Base-by-base conservation (phyloP, 2,113 vertebrate species). In the Lathamus discolor region DNA sequence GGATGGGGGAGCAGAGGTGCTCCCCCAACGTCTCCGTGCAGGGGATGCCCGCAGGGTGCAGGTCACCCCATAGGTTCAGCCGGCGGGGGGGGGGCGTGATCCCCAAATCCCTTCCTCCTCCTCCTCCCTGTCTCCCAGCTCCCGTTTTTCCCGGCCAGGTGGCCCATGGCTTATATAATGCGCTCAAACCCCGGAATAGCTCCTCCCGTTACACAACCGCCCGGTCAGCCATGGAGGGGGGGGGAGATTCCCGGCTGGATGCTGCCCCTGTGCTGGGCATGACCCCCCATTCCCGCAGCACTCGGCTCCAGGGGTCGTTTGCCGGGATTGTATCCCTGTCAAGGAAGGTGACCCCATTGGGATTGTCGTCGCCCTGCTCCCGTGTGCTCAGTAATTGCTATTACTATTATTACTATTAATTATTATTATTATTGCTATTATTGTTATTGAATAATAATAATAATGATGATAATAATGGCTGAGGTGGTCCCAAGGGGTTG, bases 131-230 rank as follows among this genome's bases (percentile, higher is more conserved):
- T 84, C 83, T 88, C 51, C 67, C 62, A 73, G 79, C 67, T 88
- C 75, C 82, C 37, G 31, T 86, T 95, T 96, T 93, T 80, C 86
- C 75, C 1, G 4, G 86, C 95, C 96, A 96, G 95, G 95, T 97
- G 96, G 95, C 96, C 96, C 11, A 3, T 92, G 86, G 92, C 94
- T 97, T 97, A 97, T 96, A 97, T 97, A 97, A 97, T 83, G 92
- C 69, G 94, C 96, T 97, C 90, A 96, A 93, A 46, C 88, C 96
- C 94, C 28, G 83, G 96, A 96, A 94, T 95, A 94, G 95, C 92
- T 95, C 92, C 94, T 97, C 67, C 95, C 49, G 95, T 97, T 97
- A 97, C 96, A 94, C 96, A 97, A 97, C 90, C 75, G 12, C 61
- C 68, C 81, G 35, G 90, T 41, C 83, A 83, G 86, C 28, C 67